Percentiles rank a stretch among this genome's conserved stretches.
phyloP scores from a whole-genome alignment of 1,140 invertebrate genomes.

The Neelides sp. region DNA sequence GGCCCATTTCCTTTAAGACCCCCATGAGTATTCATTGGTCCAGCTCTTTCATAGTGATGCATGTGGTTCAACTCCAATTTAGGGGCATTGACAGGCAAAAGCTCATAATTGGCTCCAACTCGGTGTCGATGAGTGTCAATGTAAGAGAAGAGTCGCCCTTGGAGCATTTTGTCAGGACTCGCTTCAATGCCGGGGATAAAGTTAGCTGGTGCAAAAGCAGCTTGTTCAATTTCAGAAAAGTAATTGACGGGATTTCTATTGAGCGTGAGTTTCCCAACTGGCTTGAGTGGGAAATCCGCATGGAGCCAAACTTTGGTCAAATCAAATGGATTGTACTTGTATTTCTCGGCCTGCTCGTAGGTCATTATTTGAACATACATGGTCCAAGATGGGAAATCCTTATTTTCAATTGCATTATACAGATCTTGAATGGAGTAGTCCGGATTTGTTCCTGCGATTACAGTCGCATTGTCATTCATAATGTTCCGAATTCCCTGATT shows the following conservation, averaged over 20 bases:
- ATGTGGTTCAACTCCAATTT: constrained; percentile 20
- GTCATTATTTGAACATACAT: constrained; percentile 11
- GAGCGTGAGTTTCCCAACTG: constrained; percentile 43
- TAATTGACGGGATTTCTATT: constrained; percentile 42
- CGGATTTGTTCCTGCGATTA: neutral
- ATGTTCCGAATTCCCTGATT: neutral
- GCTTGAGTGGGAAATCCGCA: constrained; percentile 42
- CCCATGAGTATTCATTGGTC: no score
- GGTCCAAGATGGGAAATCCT: constrained; percentile 5
- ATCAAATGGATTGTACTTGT: constrained; percentile 18
- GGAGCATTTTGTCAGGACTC: constrained; percentile 46
- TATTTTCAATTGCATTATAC: constrained; percentile 2
- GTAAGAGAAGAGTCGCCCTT: constrained; percentile 49
- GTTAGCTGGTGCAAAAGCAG: constrained; percentile 45
- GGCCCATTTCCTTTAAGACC: no score
- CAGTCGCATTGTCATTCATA: no score
- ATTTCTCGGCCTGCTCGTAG: constrained; percentile 1
- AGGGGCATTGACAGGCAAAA: constrained; percentile 53
- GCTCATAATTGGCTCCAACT: constrained; percentile 49
- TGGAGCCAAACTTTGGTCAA: constrained; percentile 39
- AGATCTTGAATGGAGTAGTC: neutral
- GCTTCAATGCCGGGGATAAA: constrained; percentile 45
- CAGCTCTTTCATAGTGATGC: neutral
- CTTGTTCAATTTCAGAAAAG: constrained; percentile 45
- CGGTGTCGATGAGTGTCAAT: constrained; percentile 51